A percentile compares a stretch with the other conserved stretches of the same genome.
These are phyloP conservation scores for Penelope pileata DNA, from an alignment of 2,113 vertebrate species.

Conservation along the genomic window DNA sequence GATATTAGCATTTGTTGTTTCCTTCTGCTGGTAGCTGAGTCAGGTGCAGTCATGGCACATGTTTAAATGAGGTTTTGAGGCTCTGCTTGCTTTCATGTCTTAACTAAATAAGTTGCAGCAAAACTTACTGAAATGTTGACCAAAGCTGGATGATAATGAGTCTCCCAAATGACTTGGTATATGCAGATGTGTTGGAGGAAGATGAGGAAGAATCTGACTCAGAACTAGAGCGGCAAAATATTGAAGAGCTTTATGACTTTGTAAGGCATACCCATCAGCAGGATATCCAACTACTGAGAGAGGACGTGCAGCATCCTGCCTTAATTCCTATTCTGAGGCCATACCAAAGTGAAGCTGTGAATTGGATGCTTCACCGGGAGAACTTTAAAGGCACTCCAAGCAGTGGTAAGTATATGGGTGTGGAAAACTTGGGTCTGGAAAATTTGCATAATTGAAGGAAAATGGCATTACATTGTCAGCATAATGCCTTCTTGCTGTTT, in stretches of 20 bases:
- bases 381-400: conserved; percentile 38
- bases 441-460: background rate
- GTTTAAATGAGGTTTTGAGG: background rate
- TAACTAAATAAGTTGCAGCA: background rate
- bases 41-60: background rate
- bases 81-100: background rate
- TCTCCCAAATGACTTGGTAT: conserved; percentile 17
- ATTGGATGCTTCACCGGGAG: conserved; percentile 84
- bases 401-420: conserved; percentile 72
- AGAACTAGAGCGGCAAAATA: conserved; percentile 93
- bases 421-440: background rate
- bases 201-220: conserved; percentile 89
- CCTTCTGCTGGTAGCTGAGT: background rate
- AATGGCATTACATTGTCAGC: background rate
- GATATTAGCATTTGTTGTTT: background rate
- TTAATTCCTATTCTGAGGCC: conserved; percentile 83
- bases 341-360: conserved; percentile 83
- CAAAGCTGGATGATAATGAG: background rate
- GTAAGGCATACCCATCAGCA: conserved; percentile 86
- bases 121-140: background rate
- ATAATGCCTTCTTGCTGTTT: background rate
- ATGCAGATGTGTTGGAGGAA: conserved; percentile 79
- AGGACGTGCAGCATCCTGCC: conserved; percentile 91
- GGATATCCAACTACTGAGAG: conserved; percentile 71
- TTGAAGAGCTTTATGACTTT: conserved; percentile 95